Evolutionary conservation across 2,797 vertebrate species (phyloP).

Genomic region (Labeo calbasu): DNA sequence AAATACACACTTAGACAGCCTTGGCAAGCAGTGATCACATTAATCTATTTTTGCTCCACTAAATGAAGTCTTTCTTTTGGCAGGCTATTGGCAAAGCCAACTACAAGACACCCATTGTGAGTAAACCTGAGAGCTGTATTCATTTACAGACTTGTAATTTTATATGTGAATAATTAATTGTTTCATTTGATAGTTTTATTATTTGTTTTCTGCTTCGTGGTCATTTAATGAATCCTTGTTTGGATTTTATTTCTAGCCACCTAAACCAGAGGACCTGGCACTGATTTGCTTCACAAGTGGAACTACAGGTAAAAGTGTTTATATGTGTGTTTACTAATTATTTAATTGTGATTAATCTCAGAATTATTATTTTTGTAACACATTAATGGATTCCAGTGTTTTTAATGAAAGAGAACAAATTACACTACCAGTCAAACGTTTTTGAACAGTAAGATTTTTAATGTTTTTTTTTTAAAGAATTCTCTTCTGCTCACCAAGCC

Average conservation of each 20-base stretch:
- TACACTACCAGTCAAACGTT: no score
- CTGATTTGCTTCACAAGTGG: conserved; percentile 97
- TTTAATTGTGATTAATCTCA: background rate
- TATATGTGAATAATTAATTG: background rate
- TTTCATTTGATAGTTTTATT: conserved; percentile 42
- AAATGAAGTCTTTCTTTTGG: conserved; percentile 32
- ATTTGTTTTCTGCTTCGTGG: background rate
- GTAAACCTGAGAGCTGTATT: conserved; percentile 52
- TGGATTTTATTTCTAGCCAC: conserved; percentile 76
- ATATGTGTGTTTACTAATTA: background rate
- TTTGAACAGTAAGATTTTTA: no score
- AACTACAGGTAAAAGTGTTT: conserved; percentile 85
- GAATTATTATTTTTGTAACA: background rate
- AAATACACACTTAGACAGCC: background rate
- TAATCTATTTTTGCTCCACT: background rate
- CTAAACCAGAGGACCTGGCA: conserved; percentile 89
- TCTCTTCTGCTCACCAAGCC: no score
- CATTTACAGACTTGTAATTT: background rate
- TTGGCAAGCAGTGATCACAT: background rate
- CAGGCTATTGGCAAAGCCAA: conserved; percentile 75
- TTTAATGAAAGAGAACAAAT: background rate
- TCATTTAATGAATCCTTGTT: background rate
- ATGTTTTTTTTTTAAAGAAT: no score
- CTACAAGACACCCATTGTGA: conserved; percentile 72
- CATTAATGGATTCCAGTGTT: background rate